These are phyloP conservation scores for Helostoma temminkii DNA, from an alignment of 2,797 vertebrate genomes.

Conservation along the genomic window DNA sequence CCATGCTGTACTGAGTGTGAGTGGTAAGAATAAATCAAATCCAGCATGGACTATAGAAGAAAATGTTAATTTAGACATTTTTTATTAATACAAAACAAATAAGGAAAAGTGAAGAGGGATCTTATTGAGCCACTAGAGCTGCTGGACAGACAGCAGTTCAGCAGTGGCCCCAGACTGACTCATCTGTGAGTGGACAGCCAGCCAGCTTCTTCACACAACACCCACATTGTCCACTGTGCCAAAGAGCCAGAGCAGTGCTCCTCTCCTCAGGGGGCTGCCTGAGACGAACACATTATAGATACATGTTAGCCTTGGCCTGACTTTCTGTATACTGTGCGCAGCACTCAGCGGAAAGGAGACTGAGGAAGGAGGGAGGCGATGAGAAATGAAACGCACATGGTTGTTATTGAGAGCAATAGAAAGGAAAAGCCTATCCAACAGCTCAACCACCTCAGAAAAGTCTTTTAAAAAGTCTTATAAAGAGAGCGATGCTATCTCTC, in stretches of 20 bases:
- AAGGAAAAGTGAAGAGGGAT: conserved; percentile 59
- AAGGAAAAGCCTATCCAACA: conserved; percentile 58
- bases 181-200: conserved; percentile 67
- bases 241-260: conserved; percentile 83
- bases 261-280: conserved; percentile 78
- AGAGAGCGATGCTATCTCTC: conserved; percentile 44
- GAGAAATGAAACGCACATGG: conserved; percentile 77
- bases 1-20: conserved; percentile 29
- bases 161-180: conserved; percentile 79
- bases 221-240: conserved; percentile 84
- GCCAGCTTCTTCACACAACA: conserved; percentile 79
- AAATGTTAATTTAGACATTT: conserved; percentile 35
- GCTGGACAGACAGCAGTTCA: conserved; percentile 68
- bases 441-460: conserved; percentile 47
- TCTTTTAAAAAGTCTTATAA: conserved; percentile 46
- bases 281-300: conserved; percentile 82
- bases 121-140: conserved; percentile 62
- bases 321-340: conserved; percentile 71
- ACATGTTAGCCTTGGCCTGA: conserved; percentile 84
- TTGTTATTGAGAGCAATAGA: conserved; percentile 62
- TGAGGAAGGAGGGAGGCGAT: conserved; percentile 66
- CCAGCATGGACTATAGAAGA: conserved; percentile 23
- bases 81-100: conserved; percentile 52
- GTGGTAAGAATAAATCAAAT: conserved; percentile 44
- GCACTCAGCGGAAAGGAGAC: conserved; percentile 66